Conservation (phyloP, 2,113 vertebrate species). For the Carassius carassius region DNA sequence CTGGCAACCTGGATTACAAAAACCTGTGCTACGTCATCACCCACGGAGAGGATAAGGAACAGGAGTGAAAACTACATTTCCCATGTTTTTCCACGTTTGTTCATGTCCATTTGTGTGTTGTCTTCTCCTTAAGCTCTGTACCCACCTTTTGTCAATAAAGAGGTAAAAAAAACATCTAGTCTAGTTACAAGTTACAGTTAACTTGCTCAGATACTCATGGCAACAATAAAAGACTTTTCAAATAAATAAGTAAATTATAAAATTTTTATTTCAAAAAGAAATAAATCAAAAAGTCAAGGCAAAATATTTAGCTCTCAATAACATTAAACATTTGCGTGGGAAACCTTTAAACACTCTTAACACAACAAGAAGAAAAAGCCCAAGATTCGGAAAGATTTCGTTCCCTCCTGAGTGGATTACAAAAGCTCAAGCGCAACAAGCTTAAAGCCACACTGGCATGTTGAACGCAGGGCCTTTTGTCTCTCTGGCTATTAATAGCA, state of each 20-base stretch:
- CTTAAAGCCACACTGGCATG: conserved; percentile 17
- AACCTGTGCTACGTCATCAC: conserved; percentile 91
- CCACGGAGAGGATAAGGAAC: conserved; percentile 88
- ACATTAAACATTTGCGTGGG: background rate
- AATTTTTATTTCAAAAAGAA: background rate
- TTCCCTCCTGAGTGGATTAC: conserved; percentile 11
- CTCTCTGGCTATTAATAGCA: conserved; percentile 14
- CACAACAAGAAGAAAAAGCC: too few relatives aligned
- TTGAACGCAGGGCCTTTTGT: conserved; percentile 18
- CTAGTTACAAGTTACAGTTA: background rate
- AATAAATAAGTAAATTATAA: background rate
- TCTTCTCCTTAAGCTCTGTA: conserved; percentile 13
- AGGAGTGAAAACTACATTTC: conserved; percentile 58
- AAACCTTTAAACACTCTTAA: background rate
- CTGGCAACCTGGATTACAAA: conserved; percentile 88
- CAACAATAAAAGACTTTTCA: background rate
- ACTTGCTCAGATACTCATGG: background rate
- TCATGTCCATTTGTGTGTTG: background rate
- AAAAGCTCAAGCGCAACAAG: conserved; percentile 35
- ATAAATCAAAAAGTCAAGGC: background rate
- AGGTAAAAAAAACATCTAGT: background rate
- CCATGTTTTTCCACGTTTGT: conserved; percentile 2
- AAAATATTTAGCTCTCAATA: background rate
- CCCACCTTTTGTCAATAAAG: conserved; percentile 48
- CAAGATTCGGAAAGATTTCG: background rate